Evolutionary conservation across 2,113 vertebrate genomes (phyloP), one percentile per base, ranked within the genome.

Genomic region (Oncorhynchus kisutch): DNA sequence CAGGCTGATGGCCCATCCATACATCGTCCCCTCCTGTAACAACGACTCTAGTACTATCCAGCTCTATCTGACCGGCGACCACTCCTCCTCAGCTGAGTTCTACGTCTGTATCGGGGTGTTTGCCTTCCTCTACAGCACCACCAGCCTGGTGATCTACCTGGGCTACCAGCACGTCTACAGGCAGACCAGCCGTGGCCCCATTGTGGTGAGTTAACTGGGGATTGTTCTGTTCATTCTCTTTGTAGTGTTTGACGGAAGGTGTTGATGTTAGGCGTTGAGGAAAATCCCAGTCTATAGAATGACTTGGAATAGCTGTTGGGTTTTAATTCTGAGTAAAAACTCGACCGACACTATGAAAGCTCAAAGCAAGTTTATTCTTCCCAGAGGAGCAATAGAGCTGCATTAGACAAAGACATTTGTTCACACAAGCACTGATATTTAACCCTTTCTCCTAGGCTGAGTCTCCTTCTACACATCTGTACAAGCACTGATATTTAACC

Each of bases 91-190:
- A 0, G 95, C 96, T 0, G 91, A 99, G 89, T 99, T 98, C 85
- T 99, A 94, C 0, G 97, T 99, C 73, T 94, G 94, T 39, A 86
- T 99, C 24, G 97, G 95, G 72, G 96, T 98, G 80, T 93, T 99
- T 82, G 93, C 92, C 57, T 99, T 99, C 88, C 94, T 99, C 31
- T 99, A 98, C 88, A 59, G 94, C 84, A 95, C 92, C 78, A 94
- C 91, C 0, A 94, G 95, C 0, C 89, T 99, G 1, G 86, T 96
- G 66, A 29, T 99, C 70, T 99, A 99, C 88, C 84, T 98, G 85
- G 95, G 96, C 67, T 99, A 96, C 82, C 94, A 97, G 86, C 92
- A 92, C 73, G 39, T 95, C 59, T 99, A 99, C 77, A 85, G 89
- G 0, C 90, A 94, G 65, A 92, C 95, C 34, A 94, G 86, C 70